Evolutionary conservation across 2,113 vertebrate species (phyloP).

Genomic region (Onychostoma macrolepis): DNA sequence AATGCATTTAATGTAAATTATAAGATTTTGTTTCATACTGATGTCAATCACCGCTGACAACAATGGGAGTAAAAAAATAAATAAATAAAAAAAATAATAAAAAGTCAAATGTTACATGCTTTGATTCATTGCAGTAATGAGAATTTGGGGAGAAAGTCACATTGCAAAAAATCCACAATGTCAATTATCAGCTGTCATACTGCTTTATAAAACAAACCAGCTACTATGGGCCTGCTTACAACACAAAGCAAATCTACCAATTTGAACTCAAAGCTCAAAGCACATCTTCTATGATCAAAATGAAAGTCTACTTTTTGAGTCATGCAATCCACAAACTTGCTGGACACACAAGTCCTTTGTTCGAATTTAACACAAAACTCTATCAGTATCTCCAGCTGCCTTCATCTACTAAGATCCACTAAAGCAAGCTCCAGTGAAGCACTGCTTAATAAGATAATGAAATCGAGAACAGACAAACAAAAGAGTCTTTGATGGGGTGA

Average conservation of each 20-base stretch:
- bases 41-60: neutral
- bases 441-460: neutral
- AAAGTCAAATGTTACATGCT: neutral
- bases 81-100: accelerated
- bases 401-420: neutral
- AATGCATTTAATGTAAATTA: neutral
- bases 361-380: neutral
- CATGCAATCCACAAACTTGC: neutral
- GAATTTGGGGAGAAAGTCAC: neutral
- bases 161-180: neutral
- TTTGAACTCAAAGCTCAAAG: neutral
- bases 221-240: neutral
- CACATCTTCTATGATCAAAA: neutral
- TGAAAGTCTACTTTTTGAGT: neutral
- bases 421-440: neutral
- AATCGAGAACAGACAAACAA: neutral
- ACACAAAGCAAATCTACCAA: neutral
- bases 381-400: neutral
- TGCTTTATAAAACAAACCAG: neutral
- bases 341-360: neutral
- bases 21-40: neutral
- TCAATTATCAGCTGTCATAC: neutral
- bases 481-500: neutral
- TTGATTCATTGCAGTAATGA: neutral
- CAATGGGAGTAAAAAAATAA: neutral